phyloP scores from a whole-genome alignment of 2,888 invertebrate genomes.

The Psylliodes chrysocephalus region DNA sequence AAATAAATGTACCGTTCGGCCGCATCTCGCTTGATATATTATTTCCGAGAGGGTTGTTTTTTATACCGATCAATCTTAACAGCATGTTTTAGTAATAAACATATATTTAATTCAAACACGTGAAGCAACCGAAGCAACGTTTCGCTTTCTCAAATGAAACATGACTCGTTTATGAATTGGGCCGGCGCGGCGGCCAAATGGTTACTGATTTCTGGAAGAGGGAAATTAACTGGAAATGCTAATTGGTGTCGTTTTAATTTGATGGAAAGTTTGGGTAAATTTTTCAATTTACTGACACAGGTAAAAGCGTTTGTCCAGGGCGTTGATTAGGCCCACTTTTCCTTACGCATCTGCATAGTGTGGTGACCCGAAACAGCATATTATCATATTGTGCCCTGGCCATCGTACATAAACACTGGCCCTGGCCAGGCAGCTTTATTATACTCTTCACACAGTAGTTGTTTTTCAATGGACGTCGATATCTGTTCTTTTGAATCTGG shows the following conservation, averaged over 20 bases:
- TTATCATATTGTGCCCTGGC: no score
- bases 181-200: neutral
- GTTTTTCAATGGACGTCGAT: no score
- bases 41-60: slow-evolving; percentile 59
- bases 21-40: slow-evolving; percentile 59
- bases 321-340: no score
- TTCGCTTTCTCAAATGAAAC: slow-evolving; percentile 34
- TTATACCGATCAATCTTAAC: slow-evolving; percentile 54
- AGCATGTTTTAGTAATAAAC: slow-evolving; percentile 56
- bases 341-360: no score
- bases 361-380: no score
- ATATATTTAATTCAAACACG: slow-evolving; percentile 53
- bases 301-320: no score
- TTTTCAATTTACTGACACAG: no score
- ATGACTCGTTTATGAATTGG: slow-evolving; percentile 39
- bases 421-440: no score
- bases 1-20: slow-evolving; percentile 58
- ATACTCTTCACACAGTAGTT: no score
- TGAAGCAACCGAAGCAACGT: slow-evolving; percentile 42
- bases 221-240: slow-evolving; percentile 26
- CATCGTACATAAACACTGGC: no score
- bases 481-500: no score
- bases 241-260: slow-evolving; percentile 25
- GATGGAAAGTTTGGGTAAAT: neutral
- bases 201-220: slow-evolving; percentile 30